A percentile compares a stretch with the other conserved stretches of the same genome.
Conservation (phyloP, 2,797 vertebrate genomes). For the Periparus ater region DNA sequence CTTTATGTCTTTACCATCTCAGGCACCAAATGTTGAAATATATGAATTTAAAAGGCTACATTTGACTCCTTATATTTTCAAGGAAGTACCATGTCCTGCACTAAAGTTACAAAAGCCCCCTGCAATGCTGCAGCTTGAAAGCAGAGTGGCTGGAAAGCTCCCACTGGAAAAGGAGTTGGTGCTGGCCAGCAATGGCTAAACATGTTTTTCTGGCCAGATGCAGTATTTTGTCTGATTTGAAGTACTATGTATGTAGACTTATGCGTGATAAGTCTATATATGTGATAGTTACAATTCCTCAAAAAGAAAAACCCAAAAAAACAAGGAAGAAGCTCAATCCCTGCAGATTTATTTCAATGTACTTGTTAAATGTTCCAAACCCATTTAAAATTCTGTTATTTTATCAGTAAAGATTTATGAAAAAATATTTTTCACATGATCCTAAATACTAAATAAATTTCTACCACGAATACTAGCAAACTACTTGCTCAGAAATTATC, state of each 20-base stretch:
- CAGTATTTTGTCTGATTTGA: neutral
- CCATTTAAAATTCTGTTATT: neutral
- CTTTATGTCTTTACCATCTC: neutral
- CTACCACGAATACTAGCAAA: neutral
- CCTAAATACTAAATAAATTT: neutral
- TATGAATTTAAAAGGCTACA: neutral
- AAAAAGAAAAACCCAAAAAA: neutral
- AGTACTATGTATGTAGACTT: neutral
- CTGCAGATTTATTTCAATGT: neutral
- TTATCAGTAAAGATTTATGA: neutral
- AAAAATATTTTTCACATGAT: neutral
- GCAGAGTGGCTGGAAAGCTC: neutral
- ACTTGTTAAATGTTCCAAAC: neutral
- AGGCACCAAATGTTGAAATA: neutral
- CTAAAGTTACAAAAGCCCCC: neutral
- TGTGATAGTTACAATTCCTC: neutral
- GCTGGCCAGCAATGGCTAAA: neutral
- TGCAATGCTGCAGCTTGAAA: neutral
- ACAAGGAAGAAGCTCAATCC: neutral
- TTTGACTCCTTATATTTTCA: neutral
- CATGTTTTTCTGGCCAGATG: neutral
- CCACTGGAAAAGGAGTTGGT: neutral
- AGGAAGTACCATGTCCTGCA: neutral
- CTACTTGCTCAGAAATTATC: neutral
- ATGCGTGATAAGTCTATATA: neutral